Percentiles rank a stretch among this genome's conserved stretches.
Conservation (phyloP, 2,888 invertebrate genomes). For the Dryomyza anilis region DNA sequence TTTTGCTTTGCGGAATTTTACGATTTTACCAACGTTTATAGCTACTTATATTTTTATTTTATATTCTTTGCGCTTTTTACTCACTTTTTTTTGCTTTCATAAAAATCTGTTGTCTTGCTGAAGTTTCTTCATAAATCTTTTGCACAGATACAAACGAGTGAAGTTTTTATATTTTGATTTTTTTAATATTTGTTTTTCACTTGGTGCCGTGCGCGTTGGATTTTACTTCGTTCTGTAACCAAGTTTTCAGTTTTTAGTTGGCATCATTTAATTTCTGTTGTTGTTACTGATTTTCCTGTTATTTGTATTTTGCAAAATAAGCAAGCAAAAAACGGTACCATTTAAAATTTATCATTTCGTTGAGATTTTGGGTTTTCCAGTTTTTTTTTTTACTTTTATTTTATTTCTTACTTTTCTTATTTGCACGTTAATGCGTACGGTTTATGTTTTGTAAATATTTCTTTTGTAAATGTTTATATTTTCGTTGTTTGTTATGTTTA, state of each 20-base stretch:
- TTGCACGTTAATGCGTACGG: background rate
- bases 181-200: background rate
- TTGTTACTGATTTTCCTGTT: no score
- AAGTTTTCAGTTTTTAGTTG: background rate
- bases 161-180: background rate
- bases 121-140: slow-evolving; percentile 13
- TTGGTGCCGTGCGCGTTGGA: background rate
- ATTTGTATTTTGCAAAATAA: background rate
- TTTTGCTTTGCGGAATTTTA: no score
- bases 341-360: no score
- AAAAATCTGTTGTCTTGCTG: slow-evolving; percentile 11
- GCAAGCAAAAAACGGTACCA: no score
- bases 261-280: slow-evolving; percentile 2
- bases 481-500: no score
- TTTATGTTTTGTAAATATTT: no score
- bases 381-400: background rate
- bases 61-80: no score
- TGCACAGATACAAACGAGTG: background rate
- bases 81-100: background rate
- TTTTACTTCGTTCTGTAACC: background rate
- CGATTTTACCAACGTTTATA: no score
- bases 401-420: no score
- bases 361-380: no score
- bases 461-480: no score
- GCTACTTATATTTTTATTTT: no score